phyloP scores from a whole-genome alignment of 2,797 vertebrate species.

The Manis pentadactyla region DNA sequence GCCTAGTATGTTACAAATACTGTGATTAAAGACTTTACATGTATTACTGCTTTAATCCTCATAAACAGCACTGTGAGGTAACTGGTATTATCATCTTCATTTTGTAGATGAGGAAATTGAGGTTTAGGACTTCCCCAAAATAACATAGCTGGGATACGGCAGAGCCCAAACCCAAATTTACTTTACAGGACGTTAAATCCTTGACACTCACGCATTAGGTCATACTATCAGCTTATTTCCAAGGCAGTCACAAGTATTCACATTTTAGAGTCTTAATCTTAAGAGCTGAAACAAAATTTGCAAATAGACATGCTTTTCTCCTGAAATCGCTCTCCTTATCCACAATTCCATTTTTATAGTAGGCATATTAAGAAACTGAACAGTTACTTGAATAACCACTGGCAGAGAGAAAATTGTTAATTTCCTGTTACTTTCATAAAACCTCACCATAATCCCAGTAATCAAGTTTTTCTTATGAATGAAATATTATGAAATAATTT shows the following conservation, averaged over 20 bases:
- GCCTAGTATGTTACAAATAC: neutral
- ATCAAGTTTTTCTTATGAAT: neutral
- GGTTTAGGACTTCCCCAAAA: neutral
- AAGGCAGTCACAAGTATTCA: neutral
- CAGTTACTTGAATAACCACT: neutral
- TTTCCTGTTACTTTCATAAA: neutral
- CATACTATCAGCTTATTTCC: neutral
- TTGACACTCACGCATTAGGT: neutral
- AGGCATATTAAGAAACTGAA: neutral
- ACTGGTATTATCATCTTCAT: neutral
- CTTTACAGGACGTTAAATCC: neutral
- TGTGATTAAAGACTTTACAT: neutral
- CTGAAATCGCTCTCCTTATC: neutral
- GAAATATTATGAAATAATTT: neutral
- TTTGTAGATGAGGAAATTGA: neutral
- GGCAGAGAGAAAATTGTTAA: neutral
- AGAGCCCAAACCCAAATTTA: neutral
- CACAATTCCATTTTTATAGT: neutral
- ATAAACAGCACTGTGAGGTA: neutral
- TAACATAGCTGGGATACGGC: neutral
- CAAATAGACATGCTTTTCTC: neutral
- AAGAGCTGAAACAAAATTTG: slow-evolving; percentile 11
- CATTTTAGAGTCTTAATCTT: neutral
- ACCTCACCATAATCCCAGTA: neutral
- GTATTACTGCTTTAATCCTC: neutral